phyloP scores from a whole-genome alignment of 2,113 vertebrate genomes.

The Centropus bengalensis region DNA sequence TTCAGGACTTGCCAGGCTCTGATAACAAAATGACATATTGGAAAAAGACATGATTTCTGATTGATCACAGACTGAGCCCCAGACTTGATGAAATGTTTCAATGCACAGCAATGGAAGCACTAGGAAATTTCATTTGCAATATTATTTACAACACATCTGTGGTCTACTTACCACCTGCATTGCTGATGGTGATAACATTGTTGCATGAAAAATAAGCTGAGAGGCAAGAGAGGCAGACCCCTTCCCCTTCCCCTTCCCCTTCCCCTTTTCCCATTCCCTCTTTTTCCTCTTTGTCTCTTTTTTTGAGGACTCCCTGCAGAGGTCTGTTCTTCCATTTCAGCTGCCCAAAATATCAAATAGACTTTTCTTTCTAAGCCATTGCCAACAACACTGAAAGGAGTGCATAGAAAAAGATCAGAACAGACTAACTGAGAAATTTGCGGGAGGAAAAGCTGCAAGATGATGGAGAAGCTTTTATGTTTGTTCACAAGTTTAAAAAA shows the following conservation, averaged over 20 bases:
- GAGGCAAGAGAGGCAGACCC: background rate
- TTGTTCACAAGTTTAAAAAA: constrained; percentile 51
- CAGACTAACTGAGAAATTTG: background rate
- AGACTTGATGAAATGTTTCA: background rate
- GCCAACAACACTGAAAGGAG: background rate
- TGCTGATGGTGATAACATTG: background rate
- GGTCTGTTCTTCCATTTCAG: constrained; percentile 39
- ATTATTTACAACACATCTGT: background rate
- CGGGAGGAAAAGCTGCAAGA: background rate
- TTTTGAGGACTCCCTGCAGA: background rate
- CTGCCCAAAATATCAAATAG: constrained; percentile 4
- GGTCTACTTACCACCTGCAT: background rate
- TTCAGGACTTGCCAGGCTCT: background rate
- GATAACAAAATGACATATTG: background rate
- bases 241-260: no score
- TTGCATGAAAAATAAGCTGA: background rate
- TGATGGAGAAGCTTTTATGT: background rate
- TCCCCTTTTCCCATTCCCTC: no score
- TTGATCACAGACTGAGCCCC: background rate
- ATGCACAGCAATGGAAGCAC: background rate
- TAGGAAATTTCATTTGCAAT: background rate
- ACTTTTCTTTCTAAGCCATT: background rate
- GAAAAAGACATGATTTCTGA: background rate
- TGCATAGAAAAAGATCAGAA: background rate
- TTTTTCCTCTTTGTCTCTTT: background rate